phyloP scores from a whole-genome alignment of 2,888 invertebrate genomes.

The Brachynemurus nebulosus region DNA sequence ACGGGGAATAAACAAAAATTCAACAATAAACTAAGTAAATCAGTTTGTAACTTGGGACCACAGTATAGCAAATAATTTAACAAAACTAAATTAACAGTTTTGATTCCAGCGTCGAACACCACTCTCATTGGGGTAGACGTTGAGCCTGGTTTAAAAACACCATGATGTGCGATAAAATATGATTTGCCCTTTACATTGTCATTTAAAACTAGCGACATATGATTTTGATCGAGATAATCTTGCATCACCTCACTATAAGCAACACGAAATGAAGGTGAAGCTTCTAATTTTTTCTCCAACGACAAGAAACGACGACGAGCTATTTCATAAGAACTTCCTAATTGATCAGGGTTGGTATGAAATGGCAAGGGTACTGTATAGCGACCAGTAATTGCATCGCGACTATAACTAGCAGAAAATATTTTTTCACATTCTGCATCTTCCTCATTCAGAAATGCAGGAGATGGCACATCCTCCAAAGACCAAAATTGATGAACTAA shows the following conservation, averaged over 20 bases:
- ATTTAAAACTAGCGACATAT: not conserved
- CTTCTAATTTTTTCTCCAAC: constrained; percentile 12
- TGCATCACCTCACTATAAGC: constrained; percentile 5
- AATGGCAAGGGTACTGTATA: constrained; percentile 17
- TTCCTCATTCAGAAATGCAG: no score
- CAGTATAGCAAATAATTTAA: constrained; percentile 9
- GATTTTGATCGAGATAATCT: not conserved
- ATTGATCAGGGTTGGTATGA: not conserved
- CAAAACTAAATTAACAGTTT: not conserved
- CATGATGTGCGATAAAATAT: constrained; percentile 9
- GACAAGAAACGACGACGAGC: constrained; percentile 10
- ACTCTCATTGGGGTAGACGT: constrained; percentile 5
- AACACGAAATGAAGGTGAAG: constrained; percentile 4
- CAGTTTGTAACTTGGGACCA: constrained; percentile 12
- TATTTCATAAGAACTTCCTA: constrained; percentile 10
- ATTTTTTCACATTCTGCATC: constrained; percentile 13
- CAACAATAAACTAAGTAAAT: constrained; percentile 10
- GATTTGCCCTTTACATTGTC: not conserved
- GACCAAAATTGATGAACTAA: no score
- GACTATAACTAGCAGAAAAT: constrained; percentile 9
- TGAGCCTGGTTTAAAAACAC: constrained; percentile 1
- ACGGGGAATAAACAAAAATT: constrained; percentile 10
- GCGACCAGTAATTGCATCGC: constrained; percentile 13
- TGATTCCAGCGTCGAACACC: constrained; percentile 9
- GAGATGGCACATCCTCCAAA: no score